phyloP scores from a whole-genome alignment of 2,113 vertebrate genomes.

The Octodon degus region DNA sequence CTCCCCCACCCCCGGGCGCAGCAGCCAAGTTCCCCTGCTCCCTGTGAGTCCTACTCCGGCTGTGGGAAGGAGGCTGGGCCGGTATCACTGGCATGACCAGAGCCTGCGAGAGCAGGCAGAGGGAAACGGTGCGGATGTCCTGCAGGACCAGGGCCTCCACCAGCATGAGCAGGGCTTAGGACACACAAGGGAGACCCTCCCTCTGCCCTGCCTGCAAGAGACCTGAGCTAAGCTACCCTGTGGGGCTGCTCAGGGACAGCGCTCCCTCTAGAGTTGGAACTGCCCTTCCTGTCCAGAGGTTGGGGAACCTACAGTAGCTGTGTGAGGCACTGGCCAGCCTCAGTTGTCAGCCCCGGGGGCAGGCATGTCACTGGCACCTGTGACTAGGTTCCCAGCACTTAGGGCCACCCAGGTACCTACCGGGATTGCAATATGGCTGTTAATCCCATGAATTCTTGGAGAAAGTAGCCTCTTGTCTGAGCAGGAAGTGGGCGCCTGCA shows the following conservation, averaged over 20 bases:
- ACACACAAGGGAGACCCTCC: neutral
- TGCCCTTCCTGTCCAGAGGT: neutral
- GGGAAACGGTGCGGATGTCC: neutral
- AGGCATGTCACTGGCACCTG: neutral
- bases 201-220: neutral
- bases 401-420: neutral
- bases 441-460: neutral
- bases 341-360: neutral
- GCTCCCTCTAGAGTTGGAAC: neutral
- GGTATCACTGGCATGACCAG: neutral
- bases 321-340: neutral
- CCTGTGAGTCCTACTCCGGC: rapidly evolving
- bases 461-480: rapidly evolving
- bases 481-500: neutral
- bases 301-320: neutral
- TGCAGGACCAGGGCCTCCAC: neutral
- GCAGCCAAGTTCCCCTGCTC: no score
- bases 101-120: neutral
- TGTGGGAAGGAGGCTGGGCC: rapidly evolving
- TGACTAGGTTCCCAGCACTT: no score
- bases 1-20: no score
- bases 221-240: neutral
- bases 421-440: rapidly evolving
- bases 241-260: neutral
- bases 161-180: neutral